Evolutionary conservation across 1,140 invertebrate genomes (phyloP), one percentile per base, ranked within the genome.

Genomic region (Stegodyphus dumicola): DNA sequence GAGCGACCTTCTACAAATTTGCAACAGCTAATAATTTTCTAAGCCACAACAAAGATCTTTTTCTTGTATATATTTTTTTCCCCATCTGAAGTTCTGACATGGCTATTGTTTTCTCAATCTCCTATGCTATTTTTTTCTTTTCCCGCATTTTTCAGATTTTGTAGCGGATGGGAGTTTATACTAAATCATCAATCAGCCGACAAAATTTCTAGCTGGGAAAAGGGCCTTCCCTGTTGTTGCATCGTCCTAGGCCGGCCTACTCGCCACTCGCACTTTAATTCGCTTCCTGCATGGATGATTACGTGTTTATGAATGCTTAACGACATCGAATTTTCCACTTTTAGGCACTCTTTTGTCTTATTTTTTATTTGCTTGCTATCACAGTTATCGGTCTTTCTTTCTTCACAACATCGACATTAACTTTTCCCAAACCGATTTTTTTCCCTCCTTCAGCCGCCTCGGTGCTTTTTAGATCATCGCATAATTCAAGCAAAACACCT

Each of bases 131-230:
- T 83, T 75, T 66, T 74, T 48, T 11, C 11, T 53, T 49, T 48
- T 10, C 18, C 52, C 51, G 71, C 66, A 75, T 85, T 85, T 85
- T 85, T 52, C 64, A 76, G 64, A 33, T 7, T 17, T 33, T 15
- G 52, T 65, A 48, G 18, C 73, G 69, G 51, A 69, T 76, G 77
- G 53, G 17, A 76, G 71, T 83, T 83, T 67, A 66, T 83, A 51
- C 56, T 53, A 76, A 85, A 85, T 85, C 81, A 85, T 85, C 81
- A 85, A 85, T 85, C 81, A 85, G 81, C 69, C 48, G 56, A 60
- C 56, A 9, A 10, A 60, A 60, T 60, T 9, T 15, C 56, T 9
- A 33, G 33, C 33, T 33, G 33, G 33, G 3, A 33, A 3, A n/a
- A 33, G 3, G 33, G 33, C 33, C 33, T 67, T 54, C 75, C 60